A percentile compares a stretch with the other conserved stretches of the same genome.
Conservation (phyloP, 2,888 invertebrate species). For the Apamea crenata region DNA sequence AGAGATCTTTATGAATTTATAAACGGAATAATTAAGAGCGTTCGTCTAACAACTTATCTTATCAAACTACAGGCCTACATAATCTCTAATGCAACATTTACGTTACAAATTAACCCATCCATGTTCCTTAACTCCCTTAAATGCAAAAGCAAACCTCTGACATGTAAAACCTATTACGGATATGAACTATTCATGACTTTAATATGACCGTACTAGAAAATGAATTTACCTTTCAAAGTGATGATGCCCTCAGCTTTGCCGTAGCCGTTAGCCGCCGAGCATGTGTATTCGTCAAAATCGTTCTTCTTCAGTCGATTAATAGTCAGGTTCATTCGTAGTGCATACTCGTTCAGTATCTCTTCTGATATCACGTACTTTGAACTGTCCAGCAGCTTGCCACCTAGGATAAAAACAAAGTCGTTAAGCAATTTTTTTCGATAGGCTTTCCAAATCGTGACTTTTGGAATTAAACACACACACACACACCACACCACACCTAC, state of each 20-base stretch:
- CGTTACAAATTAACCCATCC: neutral
- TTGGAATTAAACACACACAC: neutral
- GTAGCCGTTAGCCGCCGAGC: slow-evolving; percentile 94
- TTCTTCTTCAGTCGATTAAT: slow-evolving; percentile 93
- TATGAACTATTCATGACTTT: slow-evolving; percentile 39
- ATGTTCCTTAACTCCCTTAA: slow-evolving; percentile 5
- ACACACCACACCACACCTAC: too few relatives aligned
- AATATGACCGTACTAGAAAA: slow-evolving; percentile 35
- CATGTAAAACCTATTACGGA: slow-evolving; percentile 32
- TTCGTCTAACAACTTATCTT: neutral
- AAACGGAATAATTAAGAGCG: neutral
- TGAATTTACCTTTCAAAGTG: slow-evolving; percentile 93
- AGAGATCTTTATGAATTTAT: neutral
- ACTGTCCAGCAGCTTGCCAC: slow-evolving; percentile 93
- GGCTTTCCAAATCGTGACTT: neutral
- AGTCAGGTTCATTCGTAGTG: slow-evolving; percentile 95
- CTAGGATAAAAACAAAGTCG: slow-evolving; percentile 80
- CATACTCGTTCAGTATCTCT: slow-evolving; percentile 93
- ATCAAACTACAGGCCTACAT: neutral
- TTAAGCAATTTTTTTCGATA: neutral
- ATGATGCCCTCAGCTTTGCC: slow-evolving; percentile 95
- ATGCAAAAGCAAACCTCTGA: slow-evolving; percentile 36
- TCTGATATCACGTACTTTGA: slow-evolving; percentile 95
- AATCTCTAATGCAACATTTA: neutral
- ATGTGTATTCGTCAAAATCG: slow-evolving; percentile 95